These are phyloP conservation scores for Pyrocephalus nanus DNA, from an alignment of 2,797 vertebrate genomes.

Conservation along the genomic window DNA sequence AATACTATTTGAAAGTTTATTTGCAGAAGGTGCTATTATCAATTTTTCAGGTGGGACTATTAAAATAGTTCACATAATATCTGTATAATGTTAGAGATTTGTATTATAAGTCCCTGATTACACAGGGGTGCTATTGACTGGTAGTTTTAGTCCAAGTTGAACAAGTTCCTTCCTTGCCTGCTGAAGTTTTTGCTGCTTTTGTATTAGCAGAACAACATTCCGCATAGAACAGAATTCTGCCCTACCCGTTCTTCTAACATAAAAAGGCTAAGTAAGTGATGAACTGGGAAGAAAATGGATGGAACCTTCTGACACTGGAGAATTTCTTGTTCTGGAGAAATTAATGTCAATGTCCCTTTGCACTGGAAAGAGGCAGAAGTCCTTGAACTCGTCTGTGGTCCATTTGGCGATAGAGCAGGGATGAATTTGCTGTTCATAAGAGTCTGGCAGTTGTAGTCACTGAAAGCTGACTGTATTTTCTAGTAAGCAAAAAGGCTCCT, in stretches of 20 bases:
- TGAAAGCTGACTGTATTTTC: not conserved
- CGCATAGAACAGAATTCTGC: accelerated
- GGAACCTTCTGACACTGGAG: not conserved
- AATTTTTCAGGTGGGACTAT: not conserved
- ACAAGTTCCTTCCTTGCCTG: not conserved
- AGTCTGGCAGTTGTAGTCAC: not conserved
- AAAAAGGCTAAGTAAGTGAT: not conserved
- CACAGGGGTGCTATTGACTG: not conserved
- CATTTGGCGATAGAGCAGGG: not conserved
- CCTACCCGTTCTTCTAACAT: not conserved
- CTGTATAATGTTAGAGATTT: not conserved
- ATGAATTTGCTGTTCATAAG: not conserved
- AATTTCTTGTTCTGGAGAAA: conserved; percentile 1
- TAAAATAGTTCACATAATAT: not conserved
- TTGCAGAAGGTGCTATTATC: not conserved
- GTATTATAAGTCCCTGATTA: not conserved
- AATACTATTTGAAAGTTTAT: not conserved
- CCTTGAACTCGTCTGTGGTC: not conserved
- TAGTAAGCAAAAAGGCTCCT: not conserved
- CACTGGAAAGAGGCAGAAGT: not conserved
- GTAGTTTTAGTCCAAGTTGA: not conserved
- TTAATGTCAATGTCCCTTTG: not conserved
- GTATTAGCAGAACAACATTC: not conserved
- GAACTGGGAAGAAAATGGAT: not conserved
- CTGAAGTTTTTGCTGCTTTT: not conserved